Evolutionary conservation across 2,797 vertebrate genomes (phyloP).

Genomic region (Ctenosaura bakeri): DNA sequence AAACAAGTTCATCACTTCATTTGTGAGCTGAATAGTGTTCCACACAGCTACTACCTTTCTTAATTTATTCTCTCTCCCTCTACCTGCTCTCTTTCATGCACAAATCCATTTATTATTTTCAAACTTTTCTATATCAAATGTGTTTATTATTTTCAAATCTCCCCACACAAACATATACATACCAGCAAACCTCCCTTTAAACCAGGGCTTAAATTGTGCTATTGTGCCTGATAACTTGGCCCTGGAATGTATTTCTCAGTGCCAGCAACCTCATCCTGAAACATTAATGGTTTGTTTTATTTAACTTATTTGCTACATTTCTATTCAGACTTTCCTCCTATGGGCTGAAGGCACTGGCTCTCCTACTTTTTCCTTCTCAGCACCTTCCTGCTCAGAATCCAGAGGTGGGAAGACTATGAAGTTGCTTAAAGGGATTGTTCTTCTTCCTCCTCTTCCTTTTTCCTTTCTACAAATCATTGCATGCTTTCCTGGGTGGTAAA

Average conservation of each 20-base stretch:
- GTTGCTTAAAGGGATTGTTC: no score
- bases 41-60: conserved; percentile 75
- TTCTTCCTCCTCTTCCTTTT: no score
- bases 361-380: not conserved
- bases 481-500: no score
- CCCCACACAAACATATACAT: not conserved
- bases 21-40: conserved; percentile 85
- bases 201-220: not conserved
- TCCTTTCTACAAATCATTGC: no score
- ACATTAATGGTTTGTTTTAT: conserved; percentile 4
- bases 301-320: not conserved
- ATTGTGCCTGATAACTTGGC: not conserved
- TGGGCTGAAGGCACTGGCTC: not conserved
- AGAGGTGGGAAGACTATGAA: no score
- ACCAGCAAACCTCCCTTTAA: not conserved
- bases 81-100: conserved; percentile 61
- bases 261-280: not conserved
- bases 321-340: not conserved
- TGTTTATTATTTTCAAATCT: conserved; percentile 80
- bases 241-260: not conserved
- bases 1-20: conserved; percentile 88
- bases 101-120: no score
- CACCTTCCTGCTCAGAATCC: not conserved
- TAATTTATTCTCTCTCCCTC: conserved; percentile 59
- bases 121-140: conserved; percentile 68